Conservation (phyloP, 2,113 vertebrate species). For the Dascyllus trimaculatus region DNA sequence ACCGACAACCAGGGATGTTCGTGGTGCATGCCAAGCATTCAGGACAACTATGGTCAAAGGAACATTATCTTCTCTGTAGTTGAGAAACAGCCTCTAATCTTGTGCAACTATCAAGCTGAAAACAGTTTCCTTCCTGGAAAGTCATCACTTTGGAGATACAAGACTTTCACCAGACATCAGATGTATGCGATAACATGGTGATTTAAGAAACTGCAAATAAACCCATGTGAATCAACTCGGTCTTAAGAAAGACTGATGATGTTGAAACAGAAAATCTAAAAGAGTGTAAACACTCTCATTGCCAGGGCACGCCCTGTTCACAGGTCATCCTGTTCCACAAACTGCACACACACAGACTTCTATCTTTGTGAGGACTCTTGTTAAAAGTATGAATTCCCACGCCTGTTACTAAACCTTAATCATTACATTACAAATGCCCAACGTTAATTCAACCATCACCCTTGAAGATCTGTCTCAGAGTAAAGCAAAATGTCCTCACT, state of each 20-base stretch:
- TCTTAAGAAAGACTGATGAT: slow-evolving; percentile 47
- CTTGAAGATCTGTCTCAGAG: neutral
- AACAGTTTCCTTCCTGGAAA: slow-evolving; percentile 21
- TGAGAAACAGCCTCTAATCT: slow-evolving; percentile 23
- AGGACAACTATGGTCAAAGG: neutral
- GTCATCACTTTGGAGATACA: neutral
- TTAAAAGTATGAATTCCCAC: neutral
- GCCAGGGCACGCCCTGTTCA: slow-evolving; percentile 51
- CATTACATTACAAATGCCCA: neutral
- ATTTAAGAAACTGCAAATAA: slow-evolving; percentile 8
- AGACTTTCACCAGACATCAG: slow-evolving; percentile 12
- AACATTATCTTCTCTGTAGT: neutral
- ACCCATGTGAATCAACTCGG: slow-evolving; percentile 12
- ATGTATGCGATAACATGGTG: neutral
- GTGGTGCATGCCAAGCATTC: too few relatives aligned
- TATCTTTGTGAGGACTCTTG: neutral
- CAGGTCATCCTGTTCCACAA: slow-evolving; percentile 68
- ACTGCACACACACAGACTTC: slow-evolving; percentile 5
- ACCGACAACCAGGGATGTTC: too few relatives aligned
- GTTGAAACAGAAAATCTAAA: slow-evolving; percentile 40
- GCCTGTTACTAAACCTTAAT: neutral
- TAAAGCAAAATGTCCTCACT: neutral
- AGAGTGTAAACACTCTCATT: slow-evolving; percentile 43
- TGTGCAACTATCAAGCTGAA: neutral
- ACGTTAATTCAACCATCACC: neutral